Evolutionary conservation across 2,113 vertebrate genomes (phyloP), one percentile per base, ranked within the genome.

Genomic region (Panthera uncia): DNA sequence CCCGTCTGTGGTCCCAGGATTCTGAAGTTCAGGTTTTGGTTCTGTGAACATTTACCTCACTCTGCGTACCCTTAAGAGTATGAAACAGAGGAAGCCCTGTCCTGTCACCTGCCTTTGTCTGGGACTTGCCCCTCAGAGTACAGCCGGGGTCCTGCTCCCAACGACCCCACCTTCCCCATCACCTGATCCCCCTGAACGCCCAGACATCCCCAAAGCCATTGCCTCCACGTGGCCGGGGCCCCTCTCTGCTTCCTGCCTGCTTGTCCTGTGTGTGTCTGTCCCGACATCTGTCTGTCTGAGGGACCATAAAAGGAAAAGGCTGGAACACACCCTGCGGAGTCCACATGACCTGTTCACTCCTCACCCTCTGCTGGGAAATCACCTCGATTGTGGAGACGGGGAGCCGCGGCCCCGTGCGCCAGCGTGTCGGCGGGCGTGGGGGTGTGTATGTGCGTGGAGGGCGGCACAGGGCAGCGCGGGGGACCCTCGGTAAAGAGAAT

Each of bases 241-340:
- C 85, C 52, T 31, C 27, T 16, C 73, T 55, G 88, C 80, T 88
- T 69, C 33, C 96, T 66, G 82, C 89, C 96, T 38, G 33, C 55
- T 27, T 12, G 27, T 71, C 93, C 45, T 86, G 83, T 92, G 91
- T 90, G 84, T 73, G 93, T 81, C 87, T 57, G 57, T 55, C 83
- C 89, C 3, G 3, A 48, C 88, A 69, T 48, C 93, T 92, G 95
- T 91, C 97, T 97, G 89, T 94, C 86, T 95, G 52, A 83, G 41
- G 85, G 85, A 95, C 95, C 95, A 96, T 94, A 78, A 94, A 89
- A 97, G 96, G 97, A 98, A 97, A 65, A 95, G 84, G 27, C 94
- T 61, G 94, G 80, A 55, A 33, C 96, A 89, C 95, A 91, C 96
- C 95, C 97, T 93, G 84, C 74, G 33, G 91, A 45, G 76, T 31